These are phyloP conservation scores for Pseudomyrmex sp. DNA, from an alignment of 1,140 invertebrate genomes.

Conservation along the genomic window DNA sequence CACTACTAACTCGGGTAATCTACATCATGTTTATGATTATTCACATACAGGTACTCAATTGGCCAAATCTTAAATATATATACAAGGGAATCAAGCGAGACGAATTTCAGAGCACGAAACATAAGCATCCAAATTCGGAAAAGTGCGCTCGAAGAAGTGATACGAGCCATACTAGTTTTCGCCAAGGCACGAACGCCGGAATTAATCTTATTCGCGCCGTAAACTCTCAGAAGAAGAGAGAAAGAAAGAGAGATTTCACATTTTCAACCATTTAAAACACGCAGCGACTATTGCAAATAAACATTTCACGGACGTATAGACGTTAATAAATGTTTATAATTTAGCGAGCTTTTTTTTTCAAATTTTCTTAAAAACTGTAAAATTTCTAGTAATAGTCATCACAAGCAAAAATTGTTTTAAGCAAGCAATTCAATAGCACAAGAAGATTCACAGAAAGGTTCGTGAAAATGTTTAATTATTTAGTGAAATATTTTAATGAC, in stretches of 20 bases:
- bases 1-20: not conserved
- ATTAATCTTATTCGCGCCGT: constrained; percentile 28
- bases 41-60: constrained; percentile 23
- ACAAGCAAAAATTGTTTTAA: not conserved
- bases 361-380: not conserved
- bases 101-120: constrained; percentile 33
- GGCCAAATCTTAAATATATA: constrained; percentile 1
- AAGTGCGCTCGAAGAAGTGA: constrained; percentile 16
- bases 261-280: not conserved
- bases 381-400: not conserved
- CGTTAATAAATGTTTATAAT: not conserved
- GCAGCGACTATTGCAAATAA: not conserved
- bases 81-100: constrained; percentile 1
- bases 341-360: not conserved
- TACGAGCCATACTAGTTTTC: not conserved
- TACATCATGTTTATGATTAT: constrained; percentile 15
- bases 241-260: not conserved
- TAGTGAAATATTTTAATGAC: not conserved
- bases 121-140: constrained; percentile 18
- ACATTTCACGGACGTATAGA: not conserved
- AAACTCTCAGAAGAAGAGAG: not conserved
- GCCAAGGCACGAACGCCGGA: not conserved
- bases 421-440: no score
- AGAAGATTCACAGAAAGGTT: no score
- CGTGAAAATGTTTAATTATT: not conserved